phyloP scores from a whole-genome alignment of 1,140 invertebrate species.

The Orussus abietinus region DNA sequence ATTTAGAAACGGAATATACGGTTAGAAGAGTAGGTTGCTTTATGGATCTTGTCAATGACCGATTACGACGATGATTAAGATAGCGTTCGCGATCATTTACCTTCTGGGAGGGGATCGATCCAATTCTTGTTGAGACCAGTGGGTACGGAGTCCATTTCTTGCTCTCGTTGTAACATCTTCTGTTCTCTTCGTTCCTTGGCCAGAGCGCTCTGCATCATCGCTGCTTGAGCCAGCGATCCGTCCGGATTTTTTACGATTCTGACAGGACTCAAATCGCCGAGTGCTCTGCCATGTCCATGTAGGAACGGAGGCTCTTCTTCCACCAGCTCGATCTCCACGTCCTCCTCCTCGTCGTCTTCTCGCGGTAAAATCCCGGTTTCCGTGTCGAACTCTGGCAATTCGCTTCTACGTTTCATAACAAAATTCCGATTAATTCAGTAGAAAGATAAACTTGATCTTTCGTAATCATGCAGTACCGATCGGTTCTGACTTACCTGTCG shows the following conservation, averaged over 20 bases:
- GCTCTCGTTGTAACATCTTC: slow-evolving; percentile 88
- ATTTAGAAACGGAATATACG: slow-evolving; percentile 6
- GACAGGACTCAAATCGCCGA: slow-evolving; percentile 91
- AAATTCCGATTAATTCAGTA: slow-evolving; percentile 13
- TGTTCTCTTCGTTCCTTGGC: slow-evolving; percentile 94
- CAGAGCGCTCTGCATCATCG: slow-evolving; percentile 98
- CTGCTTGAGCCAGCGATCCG: slow-evolving; percentile 94
- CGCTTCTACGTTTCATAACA: slow-evolving; percentile 72
- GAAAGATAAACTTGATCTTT: not conserved
- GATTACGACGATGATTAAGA: too few species aligned
- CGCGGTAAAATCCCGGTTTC: slow-evolving; percentile 84
- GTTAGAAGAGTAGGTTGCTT: too few species aligned
- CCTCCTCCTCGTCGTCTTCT: slow-evolving; percentile 91
- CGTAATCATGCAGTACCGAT: not conserved
- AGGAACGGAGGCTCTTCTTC: slow-evolving; percentile 98
- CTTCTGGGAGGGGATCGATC: slow-evolving; percentile 92
- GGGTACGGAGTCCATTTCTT: slow-evolving; percentile 83
- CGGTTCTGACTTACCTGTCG: slow-evolving; percentile 52
- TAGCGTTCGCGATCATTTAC: slow-evolving; percentile 46
- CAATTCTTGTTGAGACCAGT: slow-evolving; percentile 86
- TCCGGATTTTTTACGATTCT: slow-evolving; percentile 99
- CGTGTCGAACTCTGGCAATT: slow-evolving; percentile 88
- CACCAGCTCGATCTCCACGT: slow-evolving; percentile 98
- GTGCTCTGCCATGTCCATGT: slow-evolving; percentile 79
- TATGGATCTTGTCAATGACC: too few species aligned